Evolutionary conservation across 2,888 invertebrate species (phyloP).

Genomic region (Melanotus villosus): DNA sequence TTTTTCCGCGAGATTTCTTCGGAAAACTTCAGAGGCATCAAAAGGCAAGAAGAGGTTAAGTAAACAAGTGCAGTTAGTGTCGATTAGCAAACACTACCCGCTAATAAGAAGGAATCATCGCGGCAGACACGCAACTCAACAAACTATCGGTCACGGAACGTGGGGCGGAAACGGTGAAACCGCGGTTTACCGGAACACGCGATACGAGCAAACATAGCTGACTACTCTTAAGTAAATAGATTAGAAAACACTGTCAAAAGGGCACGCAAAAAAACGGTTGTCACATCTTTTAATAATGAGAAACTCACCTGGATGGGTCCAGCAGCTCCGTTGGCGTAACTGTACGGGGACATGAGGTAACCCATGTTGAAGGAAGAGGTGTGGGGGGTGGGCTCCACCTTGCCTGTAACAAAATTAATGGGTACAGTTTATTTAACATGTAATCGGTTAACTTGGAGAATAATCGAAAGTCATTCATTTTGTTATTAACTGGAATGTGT

Average conservation of each 20-base stretch:
- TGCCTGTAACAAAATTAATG: slow-evolving; percentile 72
- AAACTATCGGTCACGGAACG: slow-evolving; percentile 44
- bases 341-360: slow-evolving; percentile 91
- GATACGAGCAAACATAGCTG: slow-evolving; percentile 41
- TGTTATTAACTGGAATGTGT: not conserved
- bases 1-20: not conserved
- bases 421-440: not conserved
- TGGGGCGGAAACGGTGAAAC: slow-evolving; percentile 44
- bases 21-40: slow-evolving; percentile 1
- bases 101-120: slow-evolving; percentile 44
- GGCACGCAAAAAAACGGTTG: not conserved
- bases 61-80: slow-evolving; percentile 43
- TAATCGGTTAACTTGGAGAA: not conserved
- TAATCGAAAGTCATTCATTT: not conserved
- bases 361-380: slow-evolving; percentile 91
- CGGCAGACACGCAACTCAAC: slow-evolving; percentile 39
- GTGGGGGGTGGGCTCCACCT: slow-evolving; percentile 85
- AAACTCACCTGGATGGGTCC: slow-evolving; percentile 88
- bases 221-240: slow-evolving; percentile 38
- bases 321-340: slow-evolving; percentile 90
- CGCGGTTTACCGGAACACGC: slow-evolving; percentile 49
- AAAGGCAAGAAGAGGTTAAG: slow-evolving; percentile 23
- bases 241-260: slow-evolving; percentile 12
- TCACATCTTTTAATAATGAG: not conserved
- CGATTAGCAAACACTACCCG: slow-evolving; percentile 43